Conservation (phyloP, 2,113 vertebrate genomes). For the Ophthalmotilapia sp. region DNA sequence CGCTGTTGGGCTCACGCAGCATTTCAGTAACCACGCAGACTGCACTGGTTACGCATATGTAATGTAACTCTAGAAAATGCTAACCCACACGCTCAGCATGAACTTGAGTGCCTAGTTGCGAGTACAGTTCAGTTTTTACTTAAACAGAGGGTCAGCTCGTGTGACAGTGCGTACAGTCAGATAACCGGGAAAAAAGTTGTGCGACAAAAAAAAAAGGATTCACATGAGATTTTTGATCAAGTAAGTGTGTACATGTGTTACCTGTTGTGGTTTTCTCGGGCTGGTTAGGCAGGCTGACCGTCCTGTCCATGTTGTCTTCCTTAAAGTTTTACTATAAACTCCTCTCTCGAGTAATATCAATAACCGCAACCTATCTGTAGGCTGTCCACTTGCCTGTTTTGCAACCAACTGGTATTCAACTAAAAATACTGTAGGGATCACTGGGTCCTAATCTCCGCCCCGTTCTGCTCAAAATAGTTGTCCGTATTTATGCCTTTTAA, state of each 20-base stretch:
- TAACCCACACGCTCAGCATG: neutral
- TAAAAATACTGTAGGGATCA: neutral
- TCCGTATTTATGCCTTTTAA: constrained; percentile 1
- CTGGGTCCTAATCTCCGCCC: constrained; percentile 19
- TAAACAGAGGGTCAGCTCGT: neutral
- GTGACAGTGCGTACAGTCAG: neutral
- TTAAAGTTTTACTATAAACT: neutral
- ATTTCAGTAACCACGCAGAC: neutral
- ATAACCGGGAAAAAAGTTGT: neutral
- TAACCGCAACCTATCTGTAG: fast-evolving
- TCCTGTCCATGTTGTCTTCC: constrained; percentile 57
- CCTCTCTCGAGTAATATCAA: fast-evolving
- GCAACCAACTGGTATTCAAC: neutral
- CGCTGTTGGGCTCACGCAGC: neutral
- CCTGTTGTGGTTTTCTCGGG: constrained; percentile 51
- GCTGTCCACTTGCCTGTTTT: neutral
- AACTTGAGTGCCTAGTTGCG: fast-evolving
- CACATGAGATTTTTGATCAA: fast-evolving
- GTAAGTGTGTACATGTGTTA: constrained; percentile 1
- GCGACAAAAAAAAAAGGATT: neutral
- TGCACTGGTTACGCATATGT: fast-evolving
- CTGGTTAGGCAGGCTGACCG: constrained; percentile 53
- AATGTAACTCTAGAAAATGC: neutral
- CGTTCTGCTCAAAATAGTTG: fast-evolving
- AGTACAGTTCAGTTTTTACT: neutral